These are phyloP conservation scores for Trilocha varians DNA, from an alignment of 2,888 invertebrate genomes.

Conservation along the genomic window DNA sequence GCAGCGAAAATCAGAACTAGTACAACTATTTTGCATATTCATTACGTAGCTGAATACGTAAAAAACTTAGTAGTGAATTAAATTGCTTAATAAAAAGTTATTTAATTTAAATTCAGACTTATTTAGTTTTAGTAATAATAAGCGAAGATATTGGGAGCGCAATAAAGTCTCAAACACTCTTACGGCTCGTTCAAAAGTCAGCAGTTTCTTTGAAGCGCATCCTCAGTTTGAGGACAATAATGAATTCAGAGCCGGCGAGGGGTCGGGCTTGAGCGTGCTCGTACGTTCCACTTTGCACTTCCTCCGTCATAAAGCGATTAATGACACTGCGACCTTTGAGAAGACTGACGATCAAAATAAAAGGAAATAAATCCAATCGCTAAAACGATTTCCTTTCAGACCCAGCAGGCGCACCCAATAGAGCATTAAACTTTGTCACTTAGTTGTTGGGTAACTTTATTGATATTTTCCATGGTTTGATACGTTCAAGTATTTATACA, in stretches of 20 bases:
- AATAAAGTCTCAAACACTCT: slow-evolving; percentile 50
- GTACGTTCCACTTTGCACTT: slow-evolving; percentile 61
- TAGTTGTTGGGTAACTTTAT: slow-evolving; percentile 7
- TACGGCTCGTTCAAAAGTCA: slow-evolving; percentile 45
- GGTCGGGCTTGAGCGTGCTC: slow-evolving; percentile 41
- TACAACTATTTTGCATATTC: too few relatives aligned
- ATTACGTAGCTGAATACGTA: too few relatives aligned
- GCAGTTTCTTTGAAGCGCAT: slow-evolving; percentile 67
- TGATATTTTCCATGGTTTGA: slow-evolving; percentile 6
- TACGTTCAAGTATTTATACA: not conserved
- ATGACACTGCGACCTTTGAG: slow-evolving; percentile 54
- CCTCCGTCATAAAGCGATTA: slow-evolving; percentile 63
- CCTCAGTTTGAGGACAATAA: slow-evolving; percentile 23
- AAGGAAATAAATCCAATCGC: slow-evolving; percentile 51
- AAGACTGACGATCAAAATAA: slow-evolving; percentile 44
- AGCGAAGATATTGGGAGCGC: slow-evolving; percentile 36
- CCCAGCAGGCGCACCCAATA: slow-evolving; percentile 12
- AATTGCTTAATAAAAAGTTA: too few relatives aligned
- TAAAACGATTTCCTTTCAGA: slow-evolving; percentile 23
- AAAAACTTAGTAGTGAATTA: too few relatives aligned
- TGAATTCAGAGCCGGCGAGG: slow-evolving; percentile 13
- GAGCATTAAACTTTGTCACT: slow-evolving; percentile 18
- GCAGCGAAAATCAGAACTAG: too few relatives aligned
- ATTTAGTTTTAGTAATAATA: not conserved
- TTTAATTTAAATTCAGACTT: not conserved